phyloP scores from a whole-genome alignment of 2,888 invertebrate species.

The Blera fallax region DNA sequence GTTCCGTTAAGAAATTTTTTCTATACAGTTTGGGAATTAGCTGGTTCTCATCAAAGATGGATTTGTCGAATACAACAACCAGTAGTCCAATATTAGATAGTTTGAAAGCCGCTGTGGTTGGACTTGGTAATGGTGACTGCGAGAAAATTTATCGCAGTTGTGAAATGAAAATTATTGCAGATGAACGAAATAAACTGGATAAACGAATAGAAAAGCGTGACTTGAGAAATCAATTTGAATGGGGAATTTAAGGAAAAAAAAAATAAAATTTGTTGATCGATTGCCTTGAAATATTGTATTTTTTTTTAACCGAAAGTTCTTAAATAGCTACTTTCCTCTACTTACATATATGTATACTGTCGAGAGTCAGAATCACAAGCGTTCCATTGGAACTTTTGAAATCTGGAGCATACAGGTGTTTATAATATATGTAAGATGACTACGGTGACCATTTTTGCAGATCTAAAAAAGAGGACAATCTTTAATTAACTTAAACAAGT shows the following conservation, averaged over 20 bases:
- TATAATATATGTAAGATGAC: too few relatives aligned
- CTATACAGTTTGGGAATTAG: conserved; percentile 87
- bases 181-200: conserved; percentile 12
- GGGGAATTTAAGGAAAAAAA: not conserved
- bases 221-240: not conserved
- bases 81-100: conserved; percentile 83
- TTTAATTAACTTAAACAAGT: too few relatives aligned
- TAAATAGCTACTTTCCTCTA: too few relatives aligned
- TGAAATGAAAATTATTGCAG: conserved; percentile 39
- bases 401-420: too few relatives aligned
- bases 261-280: too few relatives aligned
- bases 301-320: not conserved
- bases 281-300: too few relatives aligned
- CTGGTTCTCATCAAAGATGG: conserved; percentile 86
- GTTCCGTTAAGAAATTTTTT: not conserved
- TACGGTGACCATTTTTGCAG: too few relatives aligned
- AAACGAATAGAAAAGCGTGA: conserved; percentile 1
- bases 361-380: too few relatives aligned
- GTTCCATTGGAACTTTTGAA: too few relatives aligned
- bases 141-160: conserved; percentile 55
- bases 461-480: too few relatives aligned
- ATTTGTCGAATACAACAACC: conserved; percentile 76
- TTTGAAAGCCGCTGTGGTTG: conserved; percentile 86
- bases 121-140: conserved; percentile 84
- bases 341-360: too few relatives aligned